These are phyloP conservation scores for Hydropsyche tenuis DNA, from an alignment of 1,140 invertebrate genomes.

Conservation along the genomic window DNA sequence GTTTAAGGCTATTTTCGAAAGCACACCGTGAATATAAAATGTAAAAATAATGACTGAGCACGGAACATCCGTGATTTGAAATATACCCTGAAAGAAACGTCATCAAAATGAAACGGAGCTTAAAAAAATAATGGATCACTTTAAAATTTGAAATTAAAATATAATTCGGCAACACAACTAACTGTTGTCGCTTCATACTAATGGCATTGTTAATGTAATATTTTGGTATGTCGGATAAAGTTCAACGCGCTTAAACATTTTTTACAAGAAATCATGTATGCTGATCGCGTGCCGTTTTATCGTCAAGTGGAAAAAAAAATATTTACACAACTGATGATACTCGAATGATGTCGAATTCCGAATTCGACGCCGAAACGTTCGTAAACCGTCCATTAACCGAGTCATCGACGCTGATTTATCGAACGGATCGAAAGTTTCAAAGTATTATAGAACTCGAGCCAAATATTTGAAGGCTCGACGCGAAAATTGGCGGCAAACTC, in stretches of 20 bases:
- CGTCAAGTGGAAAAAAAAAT: not conserved
- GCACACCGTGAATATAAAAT: not conserved
- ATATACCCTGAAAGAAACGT: not conserved
- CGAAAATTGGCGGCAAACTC: not conserved
- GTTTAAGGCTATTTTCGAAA: too few relatives aligned
- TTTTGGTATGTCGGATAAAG: slow-evolving; percentile 1
- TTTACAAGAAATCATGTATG: slow-evolving; percentile 8
- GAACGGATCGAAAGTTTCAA: too few relatives aligned
- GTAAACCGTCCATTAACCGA: too few relatives aligned
- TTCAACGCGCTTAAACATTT: slow-evolving; percentile 3
- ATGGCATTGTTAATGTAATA: not conserved
- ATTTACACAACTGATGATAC: not conserved
- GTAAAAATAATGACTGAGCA: not conserved
- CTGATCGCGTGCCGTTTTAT: slow-evolving; percentile 17
- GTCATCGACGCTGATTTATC: too few relatives aligned
- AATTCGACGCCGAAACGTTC: too few relatives aligned
- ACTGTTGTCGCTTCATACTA: not conserved
- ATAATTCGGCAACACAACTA: not conserved
- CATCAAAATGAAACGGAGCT: not conserved
- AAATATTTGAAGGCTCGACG: too few relatives aligned
- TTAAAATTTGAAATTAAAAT: too few relatives aligned
- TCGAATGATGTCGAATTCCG: too few relatives aligned
- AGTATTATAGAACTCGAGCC: too few relatives aligned
- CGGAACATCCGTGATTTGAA: not conserved
- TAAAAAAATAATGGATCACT: too few relatives aligned